A percentile compares a stretch with the other conserved stretches of the same genome.
Evolutionary conservation across 2,113 vertebrate species (phyloP).

Genomic region (Sitta europaea): DNA sequence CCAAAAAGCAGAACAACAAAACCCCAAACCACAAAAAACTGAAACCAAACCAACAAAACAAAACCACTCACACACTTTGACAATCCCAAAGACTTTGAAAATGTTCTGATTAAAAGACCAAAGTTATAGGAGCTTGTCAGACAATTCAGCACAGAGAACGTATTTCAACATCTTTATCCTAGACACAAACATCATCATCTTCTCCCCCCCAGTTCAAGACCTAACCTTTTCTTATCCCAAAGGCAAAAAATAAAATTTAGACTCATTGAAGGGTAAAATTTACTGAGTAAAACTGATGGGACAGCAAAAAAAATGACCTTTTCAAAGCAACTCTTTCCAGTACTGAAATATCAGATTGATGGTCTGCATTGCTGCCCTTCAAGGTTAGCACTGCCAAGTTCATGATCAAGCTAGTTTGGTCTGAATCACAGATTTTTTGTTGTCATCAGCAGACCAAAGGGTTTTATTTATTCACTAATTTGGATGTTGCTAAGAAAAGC

Average conservation of each 20-base stretch:
- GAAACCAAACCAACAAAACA: neutral
- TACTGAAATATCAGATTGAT: neutral
- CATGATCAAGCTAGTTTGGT: neutral
- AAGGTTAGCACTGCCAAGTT: slow-evolving; percentile 1
- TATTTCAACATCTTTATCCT: neutral
- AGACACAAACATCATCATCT: neutral
- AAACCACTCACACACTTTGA: no score
- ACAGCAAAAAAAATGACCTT: neutral
- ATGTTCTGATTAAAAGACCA: neutral
- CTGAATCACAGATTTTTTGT: neutral
- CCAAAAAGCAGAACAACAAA: neutral
- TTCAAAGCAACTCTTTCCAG: neutral
- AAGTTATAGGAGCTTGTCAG: neutral
- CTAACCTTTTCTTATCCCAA: neutral
- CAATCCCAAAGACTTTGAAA: neutral
- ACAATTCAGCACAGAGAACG: neutral
- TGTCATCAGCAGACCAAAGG: neutral
- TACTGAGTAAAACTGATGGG: neutral
- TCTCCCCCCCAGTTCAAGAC: neutral
- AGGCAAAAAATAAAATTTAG: neutral
- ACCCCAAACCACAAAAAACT: no score
- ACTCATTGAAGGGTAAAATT: neutral
- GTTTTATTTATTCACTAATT: slow-evolving; percentile 28
- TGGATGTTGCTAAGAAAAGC: neutral
- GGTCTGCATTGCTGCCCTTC: neutral